Evolutionary conservation across 2,888 invertebrate species (phyloP), one percentile per base, ranked within the genome.

Genomic region (Heliconius hortense): DNA sequence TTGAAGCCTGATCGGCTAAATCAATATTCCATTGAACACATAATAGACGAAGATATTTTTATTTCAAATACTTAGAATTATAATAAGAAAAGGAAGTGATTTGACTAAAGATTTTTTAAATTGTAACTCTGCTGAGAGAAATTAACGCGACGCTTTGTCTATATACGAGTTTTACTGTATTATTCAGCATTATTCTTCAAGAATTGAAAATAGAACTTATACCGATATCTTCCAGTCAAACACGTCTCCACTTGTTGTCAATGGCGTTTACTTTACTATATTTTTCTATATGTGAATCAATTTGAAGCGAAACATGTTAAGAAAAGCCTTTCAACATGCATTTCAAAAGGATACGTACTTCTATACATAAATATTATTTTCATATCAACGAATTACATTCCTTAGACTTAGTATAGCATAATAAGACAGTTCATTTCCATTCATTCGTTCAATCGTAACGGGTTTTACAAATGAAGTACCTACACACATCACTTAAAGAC

Each of bases 401-500:
- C n/a, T n/a, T 13, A 24, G 4, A 64, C 35, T 11, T 28, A 48
- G 7, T 13, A 13, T 53, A 21, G 56, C 35, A 39, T 15, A 39
- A 59, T 11, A 60, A 60, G 59, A 26, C 71, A 56, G 59, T 26
- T 60, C 39, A 39, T 35, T 59, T 15, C 26, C 48, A 53, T 48
- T 64, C 39, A 71, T 26, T 64, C 53, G 21, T 26, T 43, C n/a
- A 43, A 35, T 53, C 21, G 56, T 48, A 28, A 31, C 56, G 35
- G 69, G 24, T 35, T n/a, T n/a, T 13, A 60, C 60, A 59, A 39
- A 59, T 60, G 1, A 72, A 62, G 72, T 48, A 48, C 48, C 15
- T 31, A 72, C 63, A 70, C 43, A 64, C 35, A 62, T 62, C 8
- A 56, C 53, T 71, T 75, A 39, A 72, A 60, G 66, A 48, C 77